Base-by-base conservation (phyloP, 1,140 invertebrate genomes). In the Heterodera carotae region DNA sequence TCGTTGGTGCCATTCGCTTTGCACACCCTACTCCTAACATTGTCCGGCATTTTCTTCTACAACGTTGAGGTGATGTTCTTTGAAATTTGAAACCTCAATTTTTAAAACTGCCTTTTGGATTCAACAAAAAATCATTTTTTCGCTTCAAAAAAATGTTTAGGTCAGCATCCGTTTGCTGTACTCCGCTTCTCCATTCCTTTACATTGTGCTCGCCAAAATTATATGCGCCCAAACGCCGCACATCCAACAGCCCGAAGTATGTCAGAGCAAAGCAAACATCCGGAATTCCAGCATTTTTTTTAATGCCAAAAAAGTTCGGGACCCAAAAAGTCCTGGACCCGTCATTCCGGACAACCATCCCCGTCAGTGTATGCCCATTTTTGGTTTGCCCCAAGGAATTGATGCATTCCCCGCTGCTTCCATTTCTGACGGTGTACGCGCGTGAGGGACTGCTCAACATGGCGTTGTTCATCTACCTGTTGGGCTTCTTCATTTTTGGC, bases 51-150 rank as follows among this genome's bases (percentile, higher is more conserved):
- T 22, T 71, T 83, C 43, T 48, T 81, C 22, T 83, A 84, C 56
- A 83, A 83, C 36, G 82, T 83, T 18, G 82, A 83, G 69, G 81
- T 74, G n/a, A n/a, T n/a, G n/a, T n/a, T n/a, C n/a, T n/a, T n/a
- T n/a, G n/a, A n/a, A n/a, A n/a, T n/a, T n/a, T n/a, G n/a, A n/a
- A n/a, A n/a, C 39, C 39, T 43, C 39, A 43, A 8, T 43, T 2
- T 12, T 12, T 43, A 39, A 39, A 39, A 39, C 36, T 39, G n/a
- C n/a, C n/a, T n/a, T n/a, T n/a, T n/a, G n/a, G n/a, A n/a, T n/a
- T n/a, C n/a, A n/a, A n/a, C n/a, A n/a, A n/a, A n/a, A 39, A 39
- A 39, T 39, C 39, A 43, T 43, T 43, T 43, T 43, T 12, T 12
- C 36, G 6, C 39, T 43, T 0, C 6, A 43, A 43, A 8, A 8